Evolutionary conservation across 2,888 invertebrate species (phyloP).

Genomic region (Cephus runcator): DNA sequence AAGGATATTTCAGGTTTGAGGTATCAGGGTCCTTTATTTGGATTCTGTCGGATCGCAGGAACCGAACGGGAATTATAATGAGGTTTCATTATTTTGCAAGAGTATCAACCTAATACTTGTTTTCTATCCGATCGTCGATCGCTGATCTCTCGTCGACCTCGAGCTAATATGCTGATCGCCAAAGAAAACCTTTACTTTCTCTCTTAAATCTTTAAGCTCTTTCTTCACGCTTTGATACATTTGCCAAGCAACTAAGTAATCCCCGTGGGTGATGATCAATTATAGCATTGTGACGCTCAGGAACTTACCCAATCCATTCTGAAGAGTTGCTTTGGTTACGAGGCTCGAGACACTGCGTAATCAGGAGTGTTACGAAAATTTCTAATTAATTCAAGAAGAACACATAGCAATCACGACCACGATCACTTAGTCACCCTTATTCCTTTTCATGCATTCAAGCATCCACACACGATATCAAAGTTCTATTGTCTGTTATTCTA

Average conservation of each 20-base stretch:
- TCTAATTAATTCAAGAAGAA: not conserved
- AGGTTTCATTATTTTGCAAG: not conserved
- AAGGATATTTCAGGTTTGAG: not conserved
- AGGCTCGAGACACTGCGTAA: not conserved
- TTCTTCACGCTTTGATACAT: not conserved
- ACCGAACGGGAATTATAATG: not conserved
- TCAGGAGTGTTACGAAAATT: not conserved
- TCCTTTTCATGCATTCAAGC: not conserved
- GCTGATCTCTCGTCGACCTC: not conserved
- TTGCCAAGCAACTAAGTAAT: not conserved
- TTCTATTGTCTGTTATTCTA: not conserved
- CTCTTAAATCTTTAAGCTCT: not conserved
- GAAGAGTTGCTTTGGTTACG: not conserved
- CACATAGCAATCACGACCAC: not conserved
- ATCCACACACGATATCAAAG: not conserved
- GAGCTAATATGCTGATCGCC: not conserved
- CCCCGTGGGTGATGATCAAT: not conserved
- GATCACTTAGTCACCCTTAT: not conserved
- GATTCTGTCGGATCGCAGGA: not conserved
- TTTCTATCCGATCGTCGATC: not conserved
- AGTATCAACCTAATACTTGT: not conserved
- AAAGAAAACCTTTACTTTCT: not conserved
- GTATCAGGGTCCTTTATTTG: not conserved
- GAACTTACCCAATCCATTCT: conserved; percentile 33
- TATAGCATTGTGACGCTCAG: not conserved